phyloP scores from a whole-genome alignment of 2,797 vertebrate species.

The Melanotaenia parkinsoni region DNA sequence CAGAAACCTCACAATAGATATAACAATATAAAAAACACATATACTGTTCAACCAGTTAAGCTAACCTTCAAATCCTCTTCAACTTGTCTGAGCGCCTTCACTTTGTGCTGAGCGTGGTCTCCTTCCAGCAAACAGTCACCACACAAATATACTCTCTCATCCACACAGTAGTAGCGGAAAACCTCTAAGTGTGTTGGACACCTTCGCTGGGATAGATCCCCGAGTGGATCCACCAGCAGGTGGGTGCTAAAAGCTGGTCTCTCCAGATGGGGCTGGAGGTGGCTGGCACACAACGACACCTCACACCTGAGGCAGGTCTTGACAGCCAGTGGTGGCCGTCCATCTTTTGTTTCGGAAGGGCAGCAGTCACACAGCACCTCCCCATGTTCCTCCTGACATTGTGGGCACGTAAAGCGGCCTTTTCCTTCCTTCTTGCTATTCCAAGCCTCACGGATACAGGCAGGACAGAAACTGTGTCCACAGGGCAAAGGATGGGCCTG shows the following conservation, averaged over 20 bases:
- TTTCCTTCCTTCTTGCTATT: constrained; percentile 27
- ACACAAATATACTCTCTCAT: constrained; percentile 78
- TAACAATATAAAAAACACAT: not conserved
- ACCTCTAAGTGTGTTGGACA: constrained; percentile 74
- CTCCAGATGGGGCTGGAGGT: constrained; percentile 80
- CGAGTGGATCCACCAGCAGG: constrained; percentile 79
- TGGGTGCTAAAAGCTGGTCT: constrained; percentile 76
- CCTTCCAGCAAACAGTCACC: constrained; percentile 79
- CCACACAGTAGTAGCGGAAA: constrained; percentile 78
- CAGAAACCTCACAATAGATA: not conserved
- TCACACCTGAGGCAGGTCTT: constrained; percentile 82
- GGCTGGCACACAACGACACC: constrained; percentile 78
- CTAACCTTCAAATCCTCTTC: constrained; percentile 82
- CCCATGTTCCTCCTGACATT: constrained; percentile 76
- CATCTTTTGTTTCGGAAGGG: constrained; percentile 37
- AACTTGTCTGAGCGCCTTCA: constrained; percentile 77
- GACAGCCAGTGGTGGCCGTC: constrained; percentile 47
- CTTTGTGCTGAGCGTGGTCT: constrained; percentile 72
- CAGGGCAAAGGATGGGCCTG: constrained; percentile 76
- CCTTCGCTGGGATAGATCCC: constrained; percentile 71
- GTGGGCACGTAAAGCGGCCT: constrained; percentile 71
- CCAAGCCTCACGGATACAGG: constrained; percentile 77
- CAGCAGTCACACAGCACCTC: constrained; percentile 80
- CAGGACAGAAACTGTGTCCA: constrained; percentile 79
- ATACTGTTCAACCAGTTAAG: not conserved